Percentiles rank a stretch among this genome's conserved stretches.
These are phyloP conservation scores for Drosophila persimilis DNA, from an alignment of 1,140 invertebrate genomes.

Conservation along the genomic window DNA sequence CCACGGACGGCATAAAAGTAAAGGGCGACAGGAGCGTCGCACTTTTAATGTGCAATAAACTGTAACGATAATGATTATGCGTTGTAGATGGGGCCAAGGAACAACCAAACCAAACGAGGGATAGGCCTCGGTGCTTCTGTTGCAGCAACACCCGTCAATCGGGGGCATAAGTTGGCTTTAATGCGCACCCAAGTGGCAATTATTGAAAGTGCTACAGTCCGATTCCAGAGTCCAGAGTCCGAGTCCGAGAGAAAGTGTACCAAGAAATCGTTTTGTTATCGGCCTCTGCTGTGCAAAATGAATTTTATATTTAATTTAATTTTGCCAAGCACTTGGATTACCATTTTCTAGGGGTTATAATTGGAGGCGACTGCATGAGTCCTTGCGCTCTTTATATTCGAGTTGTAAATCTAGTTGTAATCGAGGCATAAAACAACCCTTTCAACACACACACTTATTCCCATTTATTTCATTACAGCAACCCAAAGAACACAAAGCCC, in stretches of 20 bases:
- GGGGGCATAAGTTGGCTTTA: slow-evolving; percentile 75
- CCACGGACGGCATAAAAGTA: slow-evolving; percentile 60
- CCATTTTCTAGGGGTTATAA: neutral
- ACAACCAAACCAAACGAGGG: neutral
- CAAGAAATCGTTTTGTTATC: slow-evolving; percentile 51
- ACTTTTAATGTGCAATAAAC: slow-evolving; percentile 79
- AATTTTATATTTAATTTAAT: slow-evolving; percentile 79
- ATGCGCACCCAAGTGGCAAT: slow-evolving; percentile 79
- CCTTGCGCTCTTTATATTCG: too few relatives aligned
- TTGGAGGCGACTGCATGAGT: too few relatives aligned
- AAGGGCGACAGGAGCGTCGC: slow-evolving; percentile 55
- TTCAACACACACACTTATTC: too few relatives aligned
- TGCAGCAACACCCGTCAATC: slow-evolving; percentile 53
- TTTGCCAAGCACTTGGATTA: slow-evolving; percentile 31
- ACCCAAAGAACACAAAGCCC: too few relatives aligned
- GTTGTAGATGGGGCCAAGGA: slow-evolving; percentile 46
- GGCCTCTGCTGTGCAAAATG: slow-evolving; percentile 4
- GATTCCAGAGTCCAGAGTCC: slow-evolving; percentile 12
- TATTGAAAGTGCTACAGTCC: slow-evolving; percentile 71
- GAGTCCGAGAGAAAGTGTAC: slow-evolving; percentile 30
- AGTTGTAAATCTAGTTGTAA: too few relatives aligned
- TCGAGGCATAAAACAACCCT: too few relatives aligned
- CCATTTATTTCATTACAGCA: too few relatives aligned
- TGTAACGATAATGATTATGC: slow-evolving; percentile 80
- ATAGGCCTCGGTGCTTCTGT: slow-evolving; percentile 26